A percentile compares a stretch with the other conserved stretches of the same genome.
Evolutionary conservation across 2,113 vertebrate species (phyloP).

Genomic region (Microcebus jonahi): DNA sequence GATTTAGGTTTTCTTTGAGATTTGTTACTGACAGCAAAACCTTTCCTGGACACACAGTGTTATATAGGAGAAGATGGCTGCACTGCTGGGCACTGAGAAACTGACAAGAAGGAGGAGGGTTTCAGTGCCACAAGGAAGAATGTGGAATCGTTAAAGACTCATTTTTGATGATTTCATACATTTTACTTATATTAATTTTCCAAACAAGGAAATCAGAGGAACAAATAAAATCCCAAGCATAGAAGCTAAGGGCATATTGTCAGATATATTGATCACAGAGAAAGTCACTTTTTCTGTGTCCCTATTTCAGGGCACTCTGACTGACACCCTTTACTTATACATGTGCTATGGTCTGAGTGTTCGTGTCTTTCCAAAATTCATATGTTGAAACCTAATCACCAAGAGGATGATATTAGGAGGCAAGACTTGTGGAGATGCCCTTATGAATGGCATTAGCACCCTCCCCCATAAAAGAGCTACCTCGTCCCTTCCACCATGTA

Average conservation of each 20-base stretch:
- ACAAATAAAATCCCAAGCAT: neutral
- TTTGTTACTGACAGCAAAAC: neutral
- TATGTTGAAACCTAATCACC: neutral
- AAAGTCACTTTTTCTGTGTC: neutral
- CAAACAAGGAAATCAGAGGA: neutral
- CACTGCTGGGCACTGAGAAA: neutral
- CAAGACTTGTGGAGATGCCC: neutral
- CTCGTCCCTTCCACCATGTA: neutral
- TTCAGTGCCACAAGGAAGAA: neutral
- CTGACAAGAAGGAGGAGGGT: neutral
- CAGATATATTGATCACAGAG: neutral
- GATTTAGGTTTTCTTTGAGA: neutral
- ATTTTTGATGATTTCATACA: neutral
- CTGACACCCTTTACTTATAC: neutral
- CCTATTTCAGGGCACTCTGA: neutral
- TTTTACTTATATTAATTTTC: neutral
- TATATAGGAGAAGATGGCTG: neutral
- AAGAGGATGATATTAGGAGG: neutral
- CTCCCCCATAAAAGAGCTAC: neutral
- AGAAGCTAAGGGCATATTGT: neutral
- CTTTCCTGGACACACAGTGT: neutral
- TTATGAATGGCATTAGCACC: neutral
- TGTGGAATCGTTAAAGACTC: neutral
- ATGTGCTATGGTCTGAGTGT: neutral
- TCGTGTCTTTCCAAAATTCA: neutral